Evolutionary conservation across 2,888 invertebrate genomes (phyloP).

Genomic region (Leptopilina myrica): DNA sequence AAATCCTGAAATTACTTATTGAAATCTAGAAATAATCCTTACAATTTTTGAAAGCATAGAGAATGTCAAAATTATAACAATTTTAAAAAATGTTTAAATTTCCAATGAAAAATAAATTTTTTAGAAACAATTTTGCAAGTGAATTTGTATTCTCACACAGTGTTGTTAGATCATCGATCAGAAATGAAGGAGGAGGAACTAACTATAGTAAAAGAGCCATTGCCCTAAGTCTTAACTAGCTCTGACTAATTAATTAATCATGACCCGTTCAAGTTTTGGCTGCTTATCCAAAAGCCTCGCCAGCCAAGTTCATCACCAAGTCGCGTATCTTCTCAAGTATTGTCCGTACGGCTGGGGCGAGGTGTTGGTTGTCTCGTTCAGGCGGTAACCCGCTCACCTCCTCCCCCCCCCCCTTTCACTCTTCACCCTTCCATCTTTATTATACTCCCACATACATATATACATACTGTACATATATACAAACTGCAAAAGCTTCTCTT

Average conservation of each 20-base stretch:
- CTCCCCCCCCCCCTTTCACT: no score
- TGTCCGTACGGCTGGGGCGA: constrained; percentile 71
- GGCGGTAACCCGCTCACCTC: constrained; percentile 61
- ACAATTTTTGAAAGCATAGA: no score
- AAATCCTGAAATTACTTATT: no score
- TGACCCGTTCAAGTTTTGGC: constrained; percentile 69
- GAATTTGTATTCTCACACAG: no score
- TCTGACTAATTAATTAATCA: constrained; percentile 76
- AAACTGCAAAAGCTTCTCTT: constrained; percentile 50
- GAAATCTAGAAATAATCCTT: no score
- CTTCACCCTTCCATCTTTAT: constrained; percentile 52
- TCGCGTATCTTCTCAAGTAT: constrained; percentile 74
- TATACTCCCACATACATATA: constrained; percentile 42
- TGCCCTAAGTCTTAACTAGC: constrained; percentile 68
- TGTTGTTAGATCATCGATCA: constrained; percentile 49
- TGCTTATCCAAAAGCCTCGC: constrained; percentile 71
- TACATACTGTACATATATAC: constrained; percentile 26
- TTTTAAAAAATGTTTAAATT: no score
- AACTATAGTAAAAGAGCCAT: constrained; percentile 52
- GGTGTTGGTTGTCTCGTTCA: constrained; percentile 75
- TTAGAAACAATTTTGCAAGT: no score
- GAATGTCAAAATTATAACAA: no score
- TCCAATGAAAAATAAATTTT: no score
- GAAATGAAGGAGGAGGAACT: constrained; percentile 42
- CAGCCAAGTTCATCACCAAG: constrained; percentile 73